Conservation (phyloP, 2,797 vertebrate genomes). For the Syngnathus rostellatus region DNA sequence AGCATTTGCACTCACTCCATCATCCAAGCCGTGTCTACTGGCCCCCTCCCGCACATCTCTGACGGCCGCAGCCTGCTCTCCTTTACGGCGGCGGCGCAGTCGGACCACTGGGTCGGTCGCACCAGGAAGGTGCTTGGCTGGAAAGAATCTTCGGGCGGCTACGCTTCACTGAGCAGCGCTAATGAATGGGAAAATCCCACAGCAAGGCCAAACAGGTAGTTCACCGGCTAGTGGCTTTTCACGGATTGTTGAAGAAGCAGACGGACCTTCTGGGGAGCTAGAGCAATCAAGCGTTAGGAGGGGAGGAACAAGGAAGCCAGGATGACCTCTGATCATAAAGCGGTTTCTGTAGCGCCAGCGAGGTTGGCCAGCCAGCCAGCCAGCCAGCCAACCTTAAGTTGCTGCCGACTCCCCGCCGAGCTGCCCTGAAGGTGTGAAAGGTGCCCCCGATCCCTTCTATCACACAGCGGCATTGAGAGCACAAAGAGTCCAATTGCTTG, state of each 20-base stretch:
- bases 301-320: conserved; percentile 21
- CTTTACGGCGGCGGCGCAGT: conserved; percentile 46
- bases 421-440: conserved; percentile 62
- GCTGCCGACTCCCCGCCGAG: conserved; percentile 45
- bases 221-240: conserved; percentile 22
- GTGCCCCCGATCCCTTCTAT: conserved; percentile 42
- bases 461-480: conserved; percentile 11
- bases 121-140: conserved; percentile 50
- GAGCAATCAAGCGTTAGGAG: conserved; percentile 26
- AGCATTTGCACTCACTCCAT: conserved; percentile 39
- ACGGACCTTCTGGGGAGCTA: background rate
- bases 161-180: conserved; percentile 63
- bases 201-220: conserved; percentile 44
- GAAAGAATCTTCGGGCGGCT: conserved; percentile 61
- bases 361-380: conserved; percentile 11
- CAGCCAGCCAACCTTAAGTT: conserved; percentile 22
- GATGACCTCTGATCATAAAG: conserved; percentile 62
- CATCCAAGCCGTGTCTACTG: conserved; percentile 6
- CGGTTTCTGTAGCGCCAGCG: conserved; percentile 38
- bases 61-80: conserved; percentile 36
- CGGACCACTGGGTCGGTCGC: conserved; percentile 44
- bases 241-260: conserved; percentile 16
- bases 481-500: background rate
- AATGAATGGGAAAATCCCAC: conserved; percentile 70
- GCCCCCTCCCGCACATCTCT: conserved; percentile 43